Percentiles rank a stretch among this genome's conserved stretches.
Evolutionary conservation across 2,797 vertebrate species (phyloP).

Genomic region (Eurystomus glaucurus): DNA sequence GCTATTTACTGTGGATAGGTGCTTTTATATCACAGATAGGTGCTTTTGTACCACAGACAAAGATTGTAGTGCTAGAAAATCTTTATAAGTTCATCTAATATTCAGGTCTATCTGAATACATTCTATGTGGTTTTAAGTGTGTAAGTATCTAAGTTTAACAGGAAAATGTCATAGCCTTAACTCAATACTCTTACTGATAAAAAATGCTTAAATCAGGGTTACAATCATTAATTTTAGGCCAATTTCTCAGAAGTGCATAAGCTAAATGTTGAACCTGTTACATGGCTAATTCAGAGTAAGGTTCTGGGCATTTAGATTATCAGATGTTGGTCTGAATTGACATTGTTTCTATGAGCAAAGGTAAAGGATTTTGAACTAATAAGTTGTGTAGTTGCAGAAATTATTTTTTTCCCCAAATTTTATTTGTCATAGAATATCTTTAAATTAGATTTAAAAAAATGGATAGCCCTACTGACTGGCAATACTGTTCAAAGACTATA

Average conservation of each 20-base stretch:
- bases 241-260: background rate
- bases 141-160: background rate
- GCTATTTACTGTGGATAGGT: background rate
- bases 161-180: background rate
- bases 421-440: background rate
- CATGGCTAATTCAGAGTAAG: background rate
- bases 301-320: background rate
- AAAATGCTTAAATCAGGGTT: background rate
- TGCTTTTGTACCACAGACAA: background rate
- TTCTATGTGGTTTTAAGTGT: background rate
- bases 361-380: background rate
- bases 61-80: background rate
- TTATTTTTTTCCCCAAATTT: background rate
- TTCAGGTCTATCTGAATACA: background rate
- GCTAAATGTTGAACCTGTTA: background rate
- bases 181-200: background rate
- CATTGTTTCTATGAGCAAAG: background rate
- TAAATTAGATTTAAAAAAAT: background rate
- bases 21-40: background rate
- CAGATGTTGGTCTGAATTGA: background rate
- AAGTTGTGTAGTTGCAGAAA: background rate
- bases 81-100: background rate
- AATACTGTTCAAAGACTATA: background rate
- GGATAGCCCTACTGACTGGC: rapidly evolving
- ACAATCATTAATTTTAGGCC: background rate